Evolutionary conservation across 1,140 invertebrate species (phyloP).

Genomic region (Cydia amplana): DNA sequence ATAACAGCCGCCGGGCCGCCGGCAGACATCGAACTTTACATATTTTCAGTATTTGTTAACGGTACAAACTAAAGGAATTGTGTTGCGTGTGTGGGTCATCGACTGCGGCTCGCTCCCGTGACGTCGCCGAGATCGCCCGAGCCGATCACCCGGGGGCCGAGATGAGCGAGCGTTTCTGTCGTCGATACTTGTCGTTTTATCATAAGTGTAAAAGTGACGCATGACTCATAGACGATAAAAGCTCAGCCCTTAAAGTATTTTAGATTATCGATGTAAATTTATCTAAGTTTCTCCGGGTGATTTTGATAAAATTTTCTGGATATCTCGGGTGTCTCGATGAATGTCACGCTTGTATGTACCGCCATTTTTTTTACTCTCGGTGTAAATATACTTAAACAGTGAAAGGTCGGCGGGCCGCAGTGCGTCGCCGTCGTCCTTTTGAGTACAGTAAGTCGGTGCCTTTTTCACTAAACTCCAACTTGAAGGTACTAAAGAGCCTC

Average conservation of each 20-base stretch:
- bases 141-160: too few relatives aligned
- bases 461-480: not conserved
- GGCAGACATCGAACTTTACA: conserved; percentile 20
- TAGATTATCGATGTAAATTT: too few relatives aligned
- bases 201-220: too few relatives aligned
- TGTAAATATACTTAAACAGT: not conserved
- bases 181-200: too few relatives aligned
- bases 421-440: not conserved
- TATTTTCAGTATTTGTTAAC: conserved; percentile 25
- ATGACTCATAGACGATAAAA: too few relatives aligned
- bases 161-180: too few relatives aligned
- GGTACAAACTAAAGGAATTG: conserved; percentile 25
- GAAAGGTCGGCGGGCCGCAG: not conserved
- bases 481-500: not conserved
- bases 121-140: not conserved
- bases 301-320: not conserved
- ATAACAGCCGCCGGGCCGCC: not conserved
- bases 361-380: not conserved
- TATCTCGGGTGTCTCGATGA: not conserved
- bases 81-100: not conserved
- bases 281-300: not conserved
- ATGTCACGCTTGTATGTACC: not conserved
- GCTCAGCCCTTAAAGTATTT: too few relatives aligned
- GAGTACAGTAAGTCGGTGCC: not conserved
- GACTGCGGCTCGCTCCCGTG: not conserved